Percentiles rank a stretch among this genome's conserved stretches.
Evolutionary conservation across 2,797 vertebrate genomes (phyloP).

Genomic region (Holocentrus rufus): DNA sequence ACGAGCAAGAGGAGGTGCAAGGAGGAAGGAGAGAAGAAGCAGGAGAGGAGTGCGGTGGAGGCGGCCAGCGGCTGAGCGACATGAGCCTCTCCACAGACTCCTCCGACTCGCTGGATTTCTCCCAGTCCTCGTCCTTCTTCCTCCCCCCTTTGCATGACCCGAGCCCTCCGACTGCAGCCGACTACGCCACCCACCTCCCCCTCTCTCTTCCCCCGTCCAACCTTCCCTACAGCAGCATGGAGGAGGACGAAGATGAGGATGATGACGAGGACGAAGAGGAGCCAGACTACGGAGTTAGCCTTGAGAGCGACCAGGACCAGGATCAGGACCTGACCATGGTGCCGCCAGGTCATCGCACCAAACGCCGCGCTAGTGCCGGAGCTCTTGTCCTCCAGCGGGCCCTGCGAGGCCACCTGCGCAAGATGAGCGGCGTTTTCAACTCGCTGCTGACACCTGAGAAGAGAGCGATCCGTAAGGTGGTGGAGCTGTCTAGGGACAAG

Average conservation of each 20-base stretch:
- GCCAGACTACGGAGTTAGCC: constrained; percentile 65
- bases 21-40: constrained; percentile 50
- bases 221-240: constrained; percentile 80
- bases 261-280: constrained; percentile 71
- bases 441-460: constrained; percentile 93
- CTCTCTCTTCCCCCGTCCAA: constrained; percentile 68
- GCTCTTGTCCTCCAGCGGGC: constrained; percentile 87
- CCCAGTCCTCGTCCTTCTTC: constrained; percentile 77
- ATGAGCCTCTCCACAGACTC: constrained; percentile 92
- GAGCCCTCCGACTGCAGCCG: constrained; percentile 69
- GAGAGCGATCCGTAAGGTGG: constrained; percentile 85
- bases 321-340: constrained; percentile 82
- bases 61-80: constrained; percentile 88
- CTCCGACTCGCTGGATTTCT: constrained; percentile 89
- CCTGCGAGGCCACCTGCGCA: constrained; percentile 87
- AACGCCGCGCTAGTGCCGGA: constrained; percentile 78
- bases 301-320: constrained; percentile 85
- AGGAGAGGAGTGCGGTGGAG: constrained; percentile 65
- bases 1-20: constrained; percentile 3
- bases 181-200: constrained; percentile 79
- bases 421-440: constrained; percentile 91
- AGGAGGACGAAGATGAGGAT: constrained; percentile 84
- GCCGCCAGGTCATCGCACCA: constrained; percentile 74
- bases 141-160: constrained; percentile 72
- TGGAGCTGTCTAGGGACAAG: constrained; percentile 89